These are phyloP conservation scores for Leiothrix lutea DNA, from an alignment of 2,113 vertebrate species.

Conservation along the genomic window DNA sequence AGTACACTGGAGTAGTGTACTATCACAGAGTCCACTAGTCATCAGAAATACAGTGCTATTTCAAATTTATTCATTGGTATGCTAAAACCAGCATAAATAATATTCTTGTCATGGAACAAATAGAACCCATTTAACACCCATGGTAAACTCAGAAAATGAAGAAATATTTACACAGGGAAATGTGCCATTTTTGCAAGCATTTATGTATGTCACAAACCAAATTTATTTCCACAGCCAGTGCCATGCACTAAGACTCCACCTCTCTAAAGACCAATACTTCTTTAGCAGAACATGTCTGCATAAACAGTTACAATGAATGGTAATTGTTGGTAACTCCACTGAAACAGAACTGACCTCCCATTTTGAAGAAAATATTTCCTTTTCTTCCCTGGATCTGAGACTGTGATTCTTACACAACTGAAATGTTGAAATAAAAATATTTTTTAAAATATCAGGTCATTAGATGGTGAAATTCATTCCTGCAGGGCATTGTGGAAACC, in stretches of 20 bases:
- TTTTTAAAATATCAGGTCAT: neutral
- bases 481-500: neutral
- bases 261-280: neutral
- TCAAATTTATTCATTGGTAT: neutral
- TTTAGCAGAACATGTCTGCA: neutral
- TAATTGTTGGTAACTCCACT: neutral
- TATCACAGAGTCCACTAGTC: neutral
- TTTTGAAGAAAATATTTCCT: neutral
- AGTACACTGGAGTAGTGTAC: neutral
- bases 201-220: neutral
- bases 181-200: neutral
- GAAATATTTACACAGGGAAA: neutral
- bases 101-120: neutral
- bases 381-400: neutral
- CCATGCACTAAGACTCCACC: neutral
- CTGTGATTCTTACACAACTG: neutral
- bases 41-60: neutral
- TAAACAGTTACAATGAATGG: neutral
- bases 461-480: neutral
- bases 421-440: neutral
- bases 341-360: neutral
- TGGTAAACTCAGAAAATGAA: neutral
- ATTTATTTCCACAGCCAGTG: neutral
- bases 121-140: neutral
- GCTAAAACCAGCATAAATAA: neutral